Conservation (phyloP, 2,888 invertebrate genomes). For the Mesorhabditis sp. region DNA sequence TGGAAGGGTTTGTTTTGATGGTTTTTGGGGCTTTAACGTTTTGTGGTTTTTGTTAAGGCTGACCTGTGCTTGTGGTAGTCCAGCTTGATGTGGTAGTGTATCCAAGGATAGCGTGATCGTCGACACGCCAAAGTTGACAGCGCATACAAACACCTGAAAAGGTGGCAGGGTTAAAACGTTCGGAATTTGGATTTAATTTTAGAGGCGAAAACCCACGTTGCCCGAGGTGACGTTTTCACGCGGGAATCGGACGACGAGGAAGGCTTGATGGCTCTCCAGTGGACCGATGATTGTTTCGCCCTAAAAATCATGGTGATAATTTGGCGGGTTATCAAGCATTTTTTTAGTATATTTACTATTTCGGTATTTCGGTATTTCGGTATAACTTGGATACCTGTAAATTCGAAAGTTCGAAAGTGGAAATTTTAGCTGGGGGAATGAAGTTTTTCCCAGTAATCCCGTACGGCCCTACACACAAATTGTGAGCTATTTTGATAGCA, state of each 20-base stretch:
- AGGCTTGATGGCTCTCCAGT: conserved; percentile 24
- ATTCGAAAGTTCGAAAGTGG: too few relatives aligned
- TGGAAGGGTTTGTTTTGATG: conserved; percentile 20
- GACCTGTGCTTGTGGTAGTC: conserved; percentile 24
- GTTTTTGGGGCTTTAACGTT: neutral
- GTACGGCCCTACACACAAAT: too few relatives aligned
- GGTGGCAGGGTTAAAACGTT: neutral
- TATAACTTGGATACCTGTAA: too few relatives aligned
- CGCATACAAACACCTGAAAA: conserved; percentile 43
- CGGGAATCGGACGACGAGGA: conserved; percentile 45
- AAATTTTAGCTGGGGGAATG: too few relatives aligned
- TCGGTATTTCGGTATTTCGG: too few relatives aligned
- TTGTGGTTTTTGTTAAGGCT: neutral
- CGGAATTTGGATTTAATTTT: neutral
- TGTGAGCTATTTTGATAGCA: too few relatives aligned
- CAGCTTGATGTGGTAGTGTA: conserved; percentile 29
- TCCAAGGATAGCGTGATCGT: conserved; percentile 32
- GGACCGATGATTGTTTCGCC: conserved; percentile 34
- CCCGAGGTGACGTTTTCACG: conserved; percentile 18
- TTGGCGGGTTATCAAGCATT: too few relatives aligned
- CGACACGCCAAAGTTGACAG: conserved; percentile 36
- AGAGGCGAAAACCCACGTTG: conserved; percentile 22
- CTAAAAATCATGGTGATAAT: conserved; percentile 7
- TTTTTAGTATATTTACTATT: too few relatives aligned
- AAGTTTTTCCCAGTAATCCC: too few relatives aligned